Evolutionary conservation across 2,888 invertebrate species (phyloP).

Genomic region (Andricus curvator): DNA sequence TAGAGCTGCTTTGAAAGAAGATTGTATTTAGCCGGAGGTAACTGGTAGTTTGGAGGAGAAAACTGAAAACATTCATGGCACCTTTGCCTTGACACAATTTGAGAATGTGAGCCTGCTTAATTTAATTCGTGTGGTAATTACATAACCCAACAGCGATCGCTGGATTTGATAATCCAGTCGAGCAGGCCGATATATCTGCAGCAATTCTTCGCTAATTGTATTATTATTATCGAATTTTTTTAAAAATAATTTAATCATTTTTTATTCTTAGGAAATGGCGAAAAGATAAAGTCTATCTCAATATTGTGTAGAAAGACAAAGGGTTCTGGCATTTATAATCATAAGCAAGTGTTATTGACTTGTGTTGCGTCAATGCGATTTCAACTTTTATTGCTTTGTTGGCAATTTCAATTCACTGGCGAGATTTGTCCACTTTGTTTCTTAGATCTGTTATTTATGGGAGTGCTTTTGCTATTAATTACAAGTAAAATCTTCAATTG

Average conservation of each 20-base stretch:
- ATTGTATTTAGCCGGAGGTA: slow-evolving; percentile 21
- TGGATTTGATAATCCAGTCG: slow-evolving; percentile 50
- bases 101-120: slow-evolving; percentile 68
- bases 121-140: slow-evolving; percentile 69
- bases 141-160: slow-evolving; percentile 62
- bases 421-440: too few relatives aligned
- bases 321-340: slow-evolving; percentile 8
- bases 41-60: slow-evolving; percentile 27
- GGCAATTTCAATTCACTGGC: background rate
- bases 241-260: background rate
- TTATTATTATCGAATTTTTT: too few relatives aligned
- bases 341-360: background rate
- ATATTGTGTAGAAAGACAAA: slow-evolving; percentile 11
- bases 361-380: background rate
- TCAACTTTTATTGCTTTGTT: background rate
- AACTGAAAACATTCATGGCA: slow-evolving; percentile 51
- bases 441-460: too few relatives aligned
- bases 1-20: background rate
- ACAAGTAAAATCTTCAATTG: too few relatives aligned
- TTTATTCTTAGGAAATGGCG: background rate
- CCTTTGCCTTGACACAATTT: slow-evolving; percentile 72
- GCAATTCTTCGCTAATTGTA: slow-evolving; percentile 40
- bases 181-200: slow-evolving; percentile 48
- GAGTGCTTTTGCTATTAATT: too few relatives aligned
- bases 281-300: background rate